Evolutionary conservation across 2,797 vertebrate genomes (phyloP).

Genomic region (Denticeps clupeoides): DNA sequence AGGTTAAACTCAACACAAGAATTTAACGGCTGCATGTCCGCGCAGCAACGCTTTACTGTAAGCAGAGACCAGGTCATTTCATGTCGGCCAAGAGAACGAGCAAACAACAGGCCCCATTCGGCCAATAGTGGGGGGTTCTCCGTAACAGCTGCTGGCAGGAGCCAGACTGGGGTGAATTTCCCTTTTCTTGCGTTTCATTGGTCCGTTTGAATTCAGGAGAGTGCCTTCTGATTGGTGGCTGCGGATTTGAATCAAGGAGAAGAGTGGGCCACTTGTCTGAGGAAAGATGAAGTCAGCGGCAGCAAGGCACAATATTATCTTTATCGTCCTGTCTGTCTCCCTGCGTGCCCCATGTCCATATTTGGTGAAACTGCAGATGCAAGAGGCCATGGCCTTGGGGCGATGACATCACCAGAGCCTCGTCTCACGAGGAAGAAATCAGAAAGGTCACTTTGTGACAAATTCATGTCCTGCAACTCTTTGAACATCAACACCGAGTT

Average conservation of each 20-base stretch:
- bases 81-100: conserved; percentile 17
- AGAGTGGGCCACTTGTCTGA: background rate
- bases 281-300: conserved; percentile 5
- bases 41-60: too few species aligned
- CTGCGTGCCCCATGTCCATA: background rate
- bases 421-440: conserved; percentile 5
- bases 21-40: too few species aligned
- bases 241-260: conserved; percentile 12
- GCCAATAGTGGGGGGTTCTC: too few species aligned
- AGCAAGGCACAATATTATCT: conserved; percentile 23
- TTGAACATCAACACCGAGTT: background rate
- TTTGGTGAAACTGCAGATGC: conserved; percentile 17
- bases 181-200: conserved; percentile 20
- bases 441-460: conserved; percentile 32
- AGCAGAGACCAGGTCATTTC: too few species aligned
- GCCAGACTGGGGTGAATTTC: too few species aligned
- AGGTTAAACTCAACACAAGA: too few species aligned
- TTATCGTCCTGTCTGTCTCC: conserved; percentile 6
- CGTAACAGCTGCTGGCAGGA: too few species aligned
- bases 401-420: conserved; percentile 36
- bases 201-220: conserved; percentile 7
- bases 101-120: conserved; percentile 41
- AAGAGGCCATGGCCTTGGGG: conserved; percentile 20
- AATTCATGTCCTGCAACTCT: conserved; percentile 11
- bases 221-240: background rate